Evolutionary conservation across 2,888 invertebrate species (phyloP), one percentile per base, ranked within the genome.

Genomic region (Fragum whitleyi): DNA sequence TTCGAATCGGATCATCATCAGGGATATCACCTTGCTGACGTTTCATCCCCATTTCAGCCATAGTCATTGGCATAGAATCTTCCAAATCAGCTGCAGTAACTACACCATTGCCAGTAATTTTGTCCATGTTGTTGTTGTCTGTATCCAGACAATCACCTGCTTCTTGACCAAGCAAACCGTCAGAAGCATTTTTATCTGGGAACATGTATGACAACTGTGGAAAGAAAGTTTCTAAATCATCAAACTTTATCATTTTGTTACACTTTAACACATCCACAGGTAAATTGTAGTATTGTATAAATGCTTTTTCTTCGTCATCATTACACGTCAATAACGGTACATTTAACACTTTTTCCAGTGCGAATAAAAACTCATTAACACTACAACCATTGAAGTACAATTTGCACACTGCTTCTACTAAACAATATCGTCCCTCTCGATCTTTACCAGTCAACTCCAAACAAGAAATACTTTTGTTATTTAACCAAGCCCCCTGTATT

Each of bases 401-500:
- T 75, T 92, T 91, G 73, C 91, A 90, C 70, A 93, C 91, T 23
- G 92, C 93, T 81, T 93, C 92, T 28, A 93, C 91, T 32, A 93
- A 86, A 71, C 92, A 92, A 67, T 89, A 91, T 74, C 87, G 88
- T 7, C 92, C 92, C 55, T 74, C 81, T 14, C 89, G 80, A 5
- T 77, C 83, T n/a, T 74, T 67, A 53, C 79, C 61, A 26, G 90
- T 81, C 16, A 91, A 77, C 36, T 88, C 87, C 67, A 93, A 82
- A 80, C 93, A 93, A 5, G 93, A 93, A 53, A 93, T 91, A 77
- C 91, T 92, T 82, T 92, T 92, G 23, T 91, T 91, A 61, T 90
- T 88, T 19, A 92, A 83, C 83, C 91, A 88, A 9, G 90, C 89
- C 21, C 90, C 90, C 75, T 87, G 86, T 21, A 91, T 91, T 68